These are phyloP conservation scores for Camponotus vicinus DNA, from an alignment of 1,140 invertebrate genomes.

Conservation along the genomic window DNA sequence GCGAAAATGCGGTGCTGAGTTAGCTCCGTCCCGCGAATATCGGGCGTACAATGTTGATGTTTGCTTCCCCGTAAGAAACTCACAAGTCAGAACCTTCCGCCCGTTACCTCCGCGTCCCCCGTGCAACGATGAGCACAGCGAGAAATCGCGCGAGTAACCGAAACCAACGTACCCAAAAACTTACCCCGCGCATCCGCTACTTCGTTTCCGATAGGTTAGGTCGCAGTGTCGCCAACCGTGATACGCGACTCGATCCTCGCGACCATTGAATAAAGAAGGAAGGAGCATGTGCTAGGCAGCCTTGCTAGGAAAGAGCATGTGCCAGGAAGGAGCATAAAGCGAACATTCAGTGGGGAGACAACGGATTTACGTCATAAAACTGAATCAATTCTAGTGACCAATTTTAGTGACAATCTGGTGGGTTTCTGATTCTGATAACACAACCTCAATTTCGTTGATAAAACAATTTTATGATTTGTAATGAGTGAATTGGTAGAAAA, in stretches of 20 bases:
- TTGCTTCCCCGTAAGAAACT: constrained; percentile 30
- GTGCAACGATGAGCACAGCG: constrained; percentile 43
- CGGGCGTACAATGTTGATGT: background rate
- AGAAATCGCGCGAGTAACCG: constrained; percentile 27
- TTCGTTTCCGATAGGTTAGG: constrained; percentile 76
- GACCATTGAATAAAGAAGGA: too few relatives aligned
- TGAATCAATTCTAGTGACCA: too few relatives aligned
- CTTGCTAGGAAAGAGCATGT: too few relatives aligned
- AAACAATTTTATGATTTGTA: too few relatives aligned
- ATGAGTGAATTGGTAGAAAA: too few relatives aligned
- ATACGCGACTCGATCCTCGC: background rate
- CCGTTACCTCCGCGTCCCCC: constrained; percentile 22
- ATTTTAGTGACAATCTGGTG: too few relatives aligned
- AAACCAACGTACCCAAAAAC: constrained; percentile 63
- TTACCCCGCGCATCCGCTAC: constrained; percentile 63
- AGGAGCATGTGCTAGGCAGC: too few relatives aligned
- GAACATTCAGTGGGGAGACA: too few relatives aligned
- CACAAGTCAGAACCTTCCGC: background rate
- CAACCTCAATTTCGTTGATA: too few relatives aligned
- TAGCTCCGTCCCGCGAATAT: constrained; percentile 45
- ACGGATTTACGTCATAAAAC: too few relatives aligned
- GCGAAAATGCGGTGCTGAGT: constrained; percentile 55
- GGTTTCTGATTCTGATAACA: too few relatives aligned
- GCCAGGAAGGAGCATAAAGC: too few relatives aligned
- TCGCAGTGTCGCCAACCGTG: constrained; percentile 69